Evolutionary conservation across 2,888 invertebrate genomes (phyloP).

Genomic region (Zonitis immaculata): DNA sequence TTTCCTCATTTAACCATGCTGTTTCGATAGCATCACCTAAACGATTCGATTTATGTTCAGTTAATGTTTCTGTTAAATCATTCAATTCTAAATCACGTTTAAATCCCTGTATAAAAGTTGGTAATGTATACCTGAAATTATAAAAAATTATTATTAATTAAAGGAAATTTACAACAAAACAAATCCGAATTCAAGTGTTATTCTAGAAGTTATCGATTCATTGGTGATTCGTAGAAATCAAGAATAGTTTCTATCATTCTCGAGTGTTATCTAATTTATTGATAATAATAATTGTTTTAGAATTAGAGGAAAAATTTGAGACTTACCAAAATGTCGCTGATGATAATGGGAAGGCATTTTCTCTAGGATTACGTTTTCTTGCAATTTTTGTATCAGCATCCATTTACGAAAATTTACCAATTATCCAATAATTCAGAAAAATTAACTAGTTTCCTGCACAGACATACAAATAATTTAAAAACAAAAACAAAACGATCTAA

Average conservation of each 20-base stretch:
- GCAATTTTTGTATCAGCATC: slow-evolving; percentile 54
- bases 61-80: slow-evolving; percentile 63
- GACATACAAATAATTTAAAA: neutral
- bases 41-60: slow-evolving; percentile 62
- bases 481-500: too few relatives aligned
- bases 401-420: slow-evolving; percentile 40
- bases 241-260: too few relatives aligned
- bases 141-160: too few relatives aligned
- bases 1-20: slow-evolving; percentile 60
- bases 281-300: too few relatives aligned
- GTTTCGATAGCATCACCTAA: slow-evolving; percentile 61
- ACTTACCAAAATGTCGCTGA: slow-evolving; percentile 66
- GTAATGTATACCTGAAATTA: too few relatives aligned
- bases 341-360: slow-evolving; percentile 62
- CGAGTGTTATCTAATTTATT: too few relatives aligned
- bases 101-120: slow-evolving; percentile 64
- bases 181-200: too few relatives aligned
- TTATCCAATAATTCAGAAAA: neutral
- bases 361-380: slow-evolving; percentile 59
- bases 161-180: too few relatives aligned
- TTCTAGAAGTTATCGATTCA: too few relatives aligned
- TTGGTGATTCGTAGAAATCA: too few relatives aligned
- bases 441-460: neutral
- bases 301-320: neutral
- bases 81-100: slow-evolving; percentile 60